A percentile compares a stretch with the other conserved stretches of the same genome.
These are phyloP conservation scores for Buphagus erythrorhynchus DNA, from an alignment of 2,797 vertebrate genomes.

Conservation along the genomic window DNA sequence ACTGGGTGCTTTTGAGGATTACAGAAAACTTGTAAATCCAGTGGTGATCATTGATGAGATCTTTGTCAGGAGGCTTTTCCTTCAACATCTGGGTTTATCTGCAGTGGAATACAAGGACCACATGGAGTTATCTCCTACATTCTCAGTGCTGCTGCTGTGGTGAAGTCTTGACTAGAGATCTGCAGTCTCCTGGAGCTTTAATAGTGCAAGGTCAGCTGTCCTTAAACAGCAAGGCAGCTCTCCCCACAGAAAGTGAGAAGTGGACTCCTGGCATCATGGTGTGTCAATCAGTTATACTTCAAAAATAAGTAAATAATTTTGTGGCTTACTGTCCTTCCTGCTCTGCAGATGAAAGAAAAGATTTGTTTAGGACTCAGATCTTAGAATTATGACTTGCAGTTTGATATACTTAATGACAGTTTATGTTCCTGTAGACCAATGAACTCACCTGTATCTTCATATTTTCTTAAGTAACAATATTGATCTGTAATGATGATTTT, in stretches of 20 bases:
- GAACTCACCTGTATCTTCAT: background rate
- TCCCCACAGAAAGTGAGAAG: background rate
- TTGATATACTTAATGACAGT: background rate
- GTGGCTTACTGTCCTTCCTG: background rate
- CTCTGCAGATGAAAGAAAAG: background rate
- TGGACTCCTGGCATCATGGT: rapidly evolving
- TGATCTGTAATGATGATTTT: background rate
- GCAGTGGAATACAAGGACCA: background rate
- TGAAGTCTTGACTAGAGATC: background rate
- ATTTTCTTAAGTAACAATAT: background rate
- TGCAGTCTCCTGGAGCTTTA: background rate
- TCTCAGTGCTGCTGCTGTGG: background rate
- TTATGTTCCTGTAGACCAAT: background rate
- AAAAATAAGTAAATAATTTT: background rate
- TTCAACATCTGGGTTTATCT: background rate
- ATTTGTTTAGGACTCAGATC: background rate
- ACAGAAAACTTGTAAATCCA: background rate
- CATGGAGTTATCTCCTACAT: background rate
- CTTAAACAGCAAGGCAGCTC: background rate
- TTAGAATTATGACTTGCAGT: background rate
- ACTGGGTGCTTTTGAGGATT: background rate
- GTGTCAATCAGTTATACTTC: background rate
- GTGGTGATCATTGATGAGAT: background rate
- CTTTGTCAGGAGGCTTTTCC: background rate
- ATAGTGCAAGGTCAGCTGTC: background rate